phyloP scores from a whole-genome alignment of 64 coral and sea anemone genomes.

The Montipora capricornis region DNA sequence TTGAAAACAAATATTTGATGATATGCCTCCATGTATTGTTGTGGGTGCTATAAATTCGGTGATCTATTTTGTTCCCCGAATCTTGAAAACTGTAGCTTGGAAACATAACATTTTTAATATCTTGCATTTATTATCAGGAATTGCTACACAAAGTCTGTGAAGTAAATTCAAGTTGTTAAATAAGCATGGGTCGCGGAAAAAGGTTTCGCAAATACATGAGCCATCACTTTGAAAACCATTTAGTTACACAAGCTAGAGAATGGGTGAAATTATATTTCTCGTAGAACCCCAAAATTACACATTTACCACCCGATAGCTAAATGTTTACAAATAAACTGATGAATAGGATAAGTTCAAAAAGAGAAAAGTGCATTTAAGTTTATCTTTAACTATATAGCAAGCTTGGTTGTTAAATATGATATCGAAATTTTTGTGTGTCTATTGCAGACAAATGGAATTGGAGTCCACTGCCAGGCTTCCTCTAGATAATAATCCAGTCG shows the following conservation, averaged over 20 bases:
- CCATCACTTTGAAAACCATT: slow-evolving; percentile 63
- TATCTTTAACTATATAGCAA: not conserved
- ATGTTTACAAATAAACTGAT: too few relatives aligned
- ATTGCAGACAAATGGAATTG: not conserved
- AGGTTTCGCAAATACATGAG: slow-evolving; percentile 52
- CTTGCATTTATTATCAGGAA: not conserved
- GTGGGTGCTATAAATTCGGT: slow-evolving; percentile 7
- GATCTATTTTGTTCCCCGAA: slow-evolving; percentile 8
- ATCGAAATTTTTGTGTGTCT: not conserved
- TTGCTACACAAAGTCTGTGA: slow-evolving; percentile 7
- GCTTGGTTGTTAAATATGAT: not conserved
- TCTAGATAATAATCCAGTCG: not conserved
- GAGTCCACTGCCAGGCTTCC: not conserved
- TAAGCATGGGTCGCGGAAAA: slow-evolving; percentile 61
- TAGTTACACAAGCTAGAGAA: slow-evolving; percentile 66
- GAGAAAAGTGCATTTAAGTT: not conserved
- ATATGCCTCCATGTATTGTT: slow-evolving; percentile 13
- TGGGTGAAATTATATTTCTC: slow-evolving; percentile 56
- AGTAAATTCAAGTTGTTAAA: slow-evolving; percentile 54
- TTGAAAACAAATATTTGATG: slow-evolving; percentile 12
- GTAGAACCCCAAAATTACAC: slow-evolving; percentile 63
- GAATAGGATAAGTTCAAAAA: not conserved
- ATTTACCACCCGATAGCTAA: slow-evolving; percentile 54
- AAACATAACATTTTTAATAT: slow-evolving; percentile 15
- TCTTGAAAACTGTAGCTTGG: slow-evolving; percentile 12